These are phyloP conservation scores for Gobio gobio DNA, from an alignment of 2,113 vertebrate genomes.

Conservation along the genomic window DNA sequence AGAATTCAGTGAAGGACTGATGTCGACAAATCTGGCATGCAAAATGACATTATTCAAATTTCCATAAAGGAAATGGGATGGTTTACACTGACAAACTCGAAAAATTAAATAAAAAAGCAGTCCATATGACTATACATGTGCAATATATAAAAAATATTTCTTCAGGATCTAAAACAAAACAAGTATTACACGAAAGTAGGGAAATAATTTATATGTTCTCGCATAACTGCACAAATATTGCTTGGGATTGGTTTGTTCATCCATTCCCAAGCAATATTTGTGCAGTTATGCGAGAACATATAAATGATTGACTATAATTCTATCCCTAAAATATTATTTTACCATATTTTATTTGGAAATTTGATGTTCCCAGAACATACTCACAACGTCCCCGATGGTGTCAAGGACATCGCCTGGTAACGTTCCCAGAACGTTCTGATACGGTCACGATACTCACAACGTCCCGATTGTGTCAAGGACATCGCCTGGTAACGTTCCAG, in stretches of 20 bases:
- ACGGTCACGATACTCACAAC: too few relatives aligned
- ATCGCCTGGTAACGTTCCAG: too few relatives aligned
- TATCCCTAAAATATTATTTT: not conserved
- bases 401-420: too few relatives aligned
- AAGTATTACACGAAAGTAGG: not conserved
- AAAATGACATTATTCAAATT: not conserved
- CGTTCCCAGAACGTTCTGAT: too few relatives aligned
- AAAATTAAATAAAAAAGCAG: not conserved
- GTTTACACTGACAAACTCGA: not conserved
- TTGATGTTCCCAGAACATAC: too few relatives aligned
- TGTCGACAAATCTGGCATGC: not conserved
- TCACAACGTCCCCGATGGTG: too few relatives aligned
- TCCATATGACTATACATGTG: not conserved
- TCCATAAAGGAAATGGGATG: not conserved
- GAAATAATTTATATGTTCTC: too few relatives aligned
- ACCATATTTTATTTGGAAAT: too few relatives aligned
- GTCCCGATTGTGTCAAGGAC: too few relatives aligned
- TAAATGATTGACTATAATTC: too few relatives aligned
- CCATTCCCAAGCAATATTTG: not conserved
- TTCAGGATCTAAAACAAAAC: not conserved
- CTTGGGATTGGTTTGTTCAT: too few relatives aligned
- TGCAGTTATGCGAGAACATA: not conserved
- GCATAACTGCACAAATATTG: too few relatives aligned
- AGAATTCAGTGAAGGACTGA: not conserved
- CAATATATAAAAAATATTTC: not conserved